phyloP scores from a whole-genome alignment of 2,797 vertebrate species.

The Kryptolebias ocellatus region DNA sequence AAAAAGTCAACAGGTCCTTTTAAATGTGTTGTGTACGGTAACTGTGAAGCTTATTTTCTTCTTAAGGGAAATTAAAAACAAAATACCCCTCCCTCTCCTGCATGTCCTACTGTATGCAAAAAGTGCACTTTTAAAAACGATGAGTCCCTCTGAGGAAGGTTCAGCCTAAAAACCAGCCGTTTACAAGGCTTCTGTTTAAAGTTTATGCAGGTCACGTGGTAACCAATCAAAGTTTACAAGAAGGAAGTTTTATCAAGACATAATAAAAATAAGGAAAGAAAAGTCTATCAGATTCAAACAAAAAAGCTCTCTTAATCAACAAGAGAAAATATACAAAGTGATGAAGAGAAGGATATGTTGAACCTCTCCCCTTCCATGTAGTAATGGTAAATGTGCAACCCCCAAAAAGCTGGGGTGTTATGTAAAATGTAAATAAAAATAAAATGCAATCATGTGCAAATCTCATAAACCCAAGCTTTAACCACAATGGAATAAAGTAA shows the following conservation, averaged over 20 bases:
- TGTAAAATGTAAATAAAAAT: too few species aligned
- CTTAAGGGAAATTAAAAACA: constrained; percentile 44
- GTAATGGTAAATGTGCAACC: constrained; percentile 26
- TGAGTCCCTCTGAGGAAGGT: constrained; percentile 61
- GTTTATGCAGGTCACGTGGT: constrained; percentile 58
- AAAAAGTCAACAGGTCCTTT: constrained; percentile 31
- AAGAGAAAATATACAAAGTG: constrained; percentile 64
- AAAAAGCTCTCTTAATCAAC: constrained; percentile 59
- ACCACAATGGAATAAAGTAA: too few species aligned
- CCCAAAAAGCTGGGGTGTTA: too few species aligned
- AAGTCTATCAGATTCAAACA: constrained; percentile 44
- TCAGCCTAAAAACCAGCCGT: constrained; percentile 58
- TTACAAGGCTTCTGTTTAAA: constrained; percentile 50
- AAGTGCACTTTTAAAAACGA: constrained; percentile 79
- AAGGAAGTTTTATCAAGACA: background rate
- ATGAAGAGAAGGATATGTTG: constrained; percentile 29
- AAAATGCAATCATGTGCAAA: too few species aligned
- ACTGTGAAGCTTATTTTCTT: constrained; percentile 46
- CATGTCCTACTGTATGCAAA: constrained; percentile 43
- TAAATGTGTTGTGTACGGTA: constrained; percentile 34
- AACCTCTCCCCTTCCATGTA: constrained; percentile 41
- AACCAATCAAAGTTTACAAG: constrained; percentile 59
- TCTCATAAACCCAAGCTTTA: too few species aligned
- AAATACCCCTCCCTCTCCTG: background rate
- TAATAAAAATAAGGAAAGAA: constrained; percentile 54